Percentiles rank a stretch among this genome's conserved stretches.
Conservation (phyloP, 2,888 invertebrate species). For the Lithodes maja region DNA sequence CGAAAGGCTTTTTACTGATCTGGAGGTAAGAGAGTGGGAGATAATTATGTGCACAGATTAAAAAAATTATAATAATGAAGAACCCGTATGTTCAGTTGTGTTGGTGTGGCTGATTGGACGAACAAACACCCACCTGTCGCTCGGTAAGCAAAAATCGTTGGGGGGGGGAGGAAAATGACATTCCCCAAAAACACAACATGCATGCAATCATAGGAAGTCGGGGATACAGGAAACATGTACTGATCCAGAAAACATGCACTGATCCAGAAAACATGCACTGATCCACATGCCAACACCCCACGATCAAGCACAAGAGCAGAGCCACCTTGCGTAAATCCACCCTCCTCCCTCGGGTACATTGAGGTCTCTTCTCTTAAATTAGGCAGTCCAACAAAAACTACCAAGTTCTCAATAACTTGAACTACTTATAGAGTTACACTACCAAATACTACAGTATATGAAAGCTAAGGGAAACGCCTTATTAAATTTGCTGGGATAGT, state of each 20-base stretch:
- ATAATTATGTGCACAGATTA: conserved; percentile 11
- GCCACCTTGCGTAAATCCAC: neutral
- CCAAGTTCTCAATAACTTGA: too few relatives aligned
- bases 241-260: neutral
- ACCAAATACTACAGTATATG: too few relatives aligned
- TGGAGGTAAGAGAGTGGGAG: conserved; percentile 2
- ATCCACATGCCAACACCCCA: neutral
- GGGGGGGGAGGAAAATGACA: neutral
- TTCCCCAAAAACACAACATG: conserved; percentile 1
- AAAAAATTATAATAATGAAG: neutral
- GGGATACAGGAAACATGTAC: conserved; percentile 5
- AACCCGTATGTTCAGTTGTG: conserved; percentile 6
- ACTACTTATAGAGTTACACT: too few relatives aligned
- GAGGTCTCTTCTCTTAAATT: too few relatives aligned
- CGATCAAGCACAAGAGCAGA: neutral
- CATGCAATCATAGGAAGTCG: neutral
- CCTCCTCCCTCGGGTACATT: neutral
- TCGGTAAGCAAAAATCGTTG: neutral
- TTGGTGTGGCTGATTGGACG: conserved; percentile 25
- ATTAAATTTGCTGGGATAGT: too few relatives aligned
- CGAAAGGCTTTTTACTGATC: neutral
- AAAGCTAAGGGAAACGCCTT: too few relatives aligned
- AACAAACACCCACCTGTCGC: conserved; percentile 30
- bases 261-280: neutral
- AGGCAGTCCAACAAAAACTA: too few relatives aligned